These are phyloP conservation scores for Rostratula benghalensis DNA, from an alignment of 2,113 vertebrate genomes.

Conservation along the genomic window DNA sequence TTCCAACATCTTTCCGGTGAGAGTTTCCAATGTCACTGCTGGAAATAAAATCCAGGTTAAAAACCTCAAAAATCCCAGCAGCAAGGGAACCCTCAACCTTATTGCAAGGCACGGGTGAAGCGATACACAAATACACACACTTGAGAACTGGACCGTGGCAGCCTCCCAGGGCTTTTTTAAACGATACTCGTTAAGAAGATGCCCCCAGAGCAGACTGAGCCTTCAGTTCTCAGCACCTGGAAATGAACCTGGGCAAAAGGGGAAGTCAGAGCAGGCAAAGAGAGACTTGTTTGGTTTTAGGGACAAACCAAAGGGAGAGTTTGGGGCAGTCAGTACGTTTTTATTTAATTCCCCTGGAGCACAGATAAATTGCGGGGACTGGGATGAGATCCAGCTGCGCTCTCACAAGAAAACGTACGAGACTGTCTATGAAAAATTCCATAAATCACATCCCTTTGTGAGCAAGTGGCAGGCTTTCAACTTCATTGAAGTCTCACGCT, in stretches of 20 bases:
- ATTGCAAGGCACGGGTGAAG: rapidly evolving
- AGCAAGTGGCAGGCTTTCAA: not conserved
- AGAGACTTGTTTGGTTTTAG: not conserved
- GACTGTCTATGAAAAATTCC: not conserved
- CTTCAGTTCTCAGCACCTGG: not conserved
- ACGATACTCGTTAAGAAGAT: not conserved
- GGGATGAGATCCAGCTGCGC: not conserved
- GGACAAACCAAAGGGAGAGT: not conserved
- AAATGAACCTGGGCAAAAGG: not conserved
- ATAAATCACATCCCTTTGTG: not conserved
- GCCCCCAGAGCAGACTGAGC: not conserved
- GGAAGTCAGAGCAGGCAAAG: not conserved
- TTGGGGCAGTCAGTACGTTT: not conserved
- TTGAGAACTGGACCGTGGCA: not conserved
- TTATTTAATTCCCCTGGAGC: not conserved
- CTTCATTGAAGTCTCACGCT: not conserved
- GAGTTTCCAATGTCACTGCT: not conserved
- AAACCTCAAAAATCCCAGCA: not conserved
- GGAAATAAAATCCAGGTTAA: not conserved
- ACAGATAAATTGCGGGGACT: not conserved
- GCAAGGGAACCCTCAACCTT: not conserved
- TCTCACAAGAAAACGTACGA: not conserved
- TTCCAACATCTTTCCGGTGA: rapidly evolving
- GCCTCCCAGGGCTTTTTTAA: not conserved
- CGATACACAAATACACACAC: rapidly evolving